phyloP scores from a whole-genome alignment of 2,113 vertebrate species.

The Siphamia tubifer region DNA sequence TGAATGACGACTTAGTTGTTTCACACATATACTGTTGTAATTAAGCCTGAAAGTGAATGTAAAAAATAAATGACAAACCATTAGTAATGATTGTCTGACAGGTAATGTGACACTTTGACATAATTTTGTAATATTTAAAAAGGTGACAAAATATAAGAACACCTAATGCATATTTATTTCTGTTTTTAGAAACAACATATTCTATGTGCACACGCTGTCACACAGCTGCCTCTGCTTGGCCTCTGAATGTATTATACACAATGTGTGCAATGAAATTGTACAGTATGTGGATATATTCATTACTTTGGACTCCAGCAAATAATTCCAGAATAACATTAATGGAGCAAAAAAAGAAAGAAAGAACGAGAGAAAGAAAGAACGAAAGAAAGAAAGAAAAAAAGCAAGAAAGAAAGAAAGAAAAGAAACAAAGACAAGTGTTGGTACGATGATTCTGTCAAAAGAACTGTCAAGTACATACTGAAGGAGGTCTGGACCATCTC shows the following conservation, averaged over 20 bases:
- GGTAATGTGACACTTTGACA: conserved; percentile 22
- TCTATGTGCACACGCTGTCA: conserved; percentile 22
- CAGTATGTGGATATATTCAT: conserved; percentile 23
- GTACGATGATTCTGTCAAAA: conserved; percentile 42
- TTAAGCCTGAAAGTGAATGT: conserved; percentile 33
- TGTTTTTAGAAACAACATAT: conserved; percentile 29
- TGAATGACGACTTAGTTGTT: conserved; percentile 25
- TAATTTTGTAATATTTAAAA: conserved; percentile 15
- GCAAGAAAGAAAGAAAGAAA: conserved; percentile 8
- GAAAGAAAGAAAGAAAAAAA: no score
- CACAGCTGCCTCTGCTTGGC: conserved; percentile 23
- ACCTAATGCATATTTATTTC: conserved; percentile 30
- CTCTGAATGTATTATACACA: conserved; percentile 7
- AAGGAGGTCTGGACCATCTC: conserved; percentile 54
- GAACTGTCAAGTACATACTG: conserved; percentile 69
- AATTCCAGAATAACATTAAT: conserved; percentile 7
- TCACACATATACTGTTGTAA: conserved; percentile 8
- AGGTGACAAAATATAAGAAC: conserved; percentile 25
- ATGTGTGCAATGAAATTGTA: conserved; percentile 38
- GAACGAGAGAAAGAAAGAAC: no score
- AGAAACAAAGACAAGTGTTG: conserved; percentile 32
- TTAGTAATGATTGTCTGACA: conserved; percentile 58
- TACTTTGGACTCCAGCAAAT: conserved; percentile 37
- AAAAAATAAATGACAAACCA: conserved; percentile 65
- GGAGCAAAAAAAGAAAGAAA: not conserved